Evolutionary conservation across 2,113 vertebrate species (phyloP), one percentile per base, ranked within the genome.

Genomic region (Mesitornis unicolor): DNA sequence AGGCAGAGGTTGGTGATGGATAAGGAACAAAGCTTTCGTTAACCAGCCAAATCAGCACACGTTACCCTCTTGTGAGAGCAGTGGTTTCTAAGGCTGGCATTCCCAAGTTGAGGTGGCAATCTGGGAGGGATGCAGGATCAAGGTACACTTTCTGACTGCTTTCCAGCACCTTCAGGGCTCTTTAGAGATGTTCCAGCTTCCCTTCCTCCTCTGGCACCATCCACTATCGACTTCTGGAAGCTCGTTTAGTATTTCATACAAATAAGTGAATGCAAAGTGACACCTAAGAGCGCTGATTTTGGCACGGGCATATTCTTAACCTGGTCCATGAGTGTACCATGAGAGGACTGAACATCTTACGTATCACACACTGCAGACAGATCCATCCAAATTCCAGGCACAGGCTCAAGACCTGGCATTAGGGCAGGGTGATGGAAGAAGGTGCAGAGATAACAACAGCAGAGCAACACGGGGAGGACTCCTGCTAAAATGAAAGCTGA

Each of bases 241-340:
- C 17, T 51, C 11, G 10, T 4, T 31, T 5, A 28, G 38, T 22
- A 13, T 50, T 59, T 64, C 60, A 40, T 3, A 59, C 43, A 61
- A 31, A 63, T 45, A 36, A 38, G n/a, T 0, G 3, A 45, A 51
- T 2, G 29, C 47, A 43, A 8, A 0, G 3, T 6, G 26, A 54
- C 36, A 7, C 16, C 28, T 20, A 25, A 10, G 54, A 40, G 56
- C 28, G 8, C n/a, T 17, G 56, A 14, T 33, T 76, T 14, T 48
- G 73, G 63, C 61, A 64, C 25, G 20, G 40, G 43, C 35, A 6
- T 26, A 28, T 21, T 51, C 33, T 59, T 38, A 40, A 42, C 38
- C 2, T 0, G 15, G 56, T 21, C 3, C 1, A 33, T 26, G 35
- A 48, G 26, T 69, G 56, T 28, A 14, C 56, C 33, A 16, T 8